A percentile compares a stretch with the other conserved stretches of the same genome.
These are phyloP conservation scores for Heliornis fulica DNA, from an alignment of 2,113 vertebrate species.

Conservation along the genomic window DNA sequence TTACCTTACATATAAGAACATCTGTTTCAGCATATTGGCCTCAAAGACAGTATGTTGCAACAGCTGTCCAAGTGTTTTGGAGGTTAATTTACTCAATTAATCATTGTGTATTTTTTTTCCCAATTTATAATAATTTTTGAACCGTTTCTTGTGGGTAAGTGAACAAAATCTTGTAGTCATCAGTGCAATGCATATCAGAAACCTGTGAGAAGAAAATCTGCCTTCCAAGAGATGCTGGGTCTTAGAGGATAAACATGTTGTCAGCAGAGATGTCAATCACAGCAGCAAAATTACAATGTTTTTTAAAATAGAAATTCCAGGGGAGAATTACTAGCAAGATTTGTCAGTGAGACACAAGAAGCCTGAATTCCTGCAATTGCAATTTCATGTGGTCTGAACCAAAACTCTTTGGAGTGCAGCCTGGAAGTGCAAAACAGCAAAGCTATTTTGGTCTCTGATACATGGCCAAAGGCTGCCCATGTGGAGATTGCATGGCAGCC, in stretches of 20 bases:
- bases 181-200: not conserved
- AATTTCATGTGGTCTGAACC: not conserved
- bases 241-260: not conserved
- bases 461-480: not conserved
- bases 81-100: conserved; percentile 37
- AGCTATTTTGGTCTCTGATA: not conserved
- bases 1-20: conserved; percentile 15
- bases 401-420: not conserved
- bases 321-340: not conserved
- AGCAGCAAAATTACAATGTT: not conserved
- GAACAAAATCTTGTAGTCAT: not conserved
- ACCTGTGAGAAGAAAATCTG: not conserved
- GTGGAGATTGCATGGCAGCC: too few relatives aligned
- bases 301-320: not conserved
- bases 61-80: conserved; percentile 40
- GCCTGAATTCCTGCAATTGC: not conserved
- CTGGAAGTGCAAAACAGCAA: not conserved
- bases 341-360: not conserved
- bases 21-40: conserved; percentile 59
- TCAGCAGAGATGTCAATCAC: not conserved
- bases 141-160: not conserved
- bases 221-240: not conserved
- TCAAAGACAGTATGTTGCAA: conserved; percentile 18
- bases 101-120: not conserved
- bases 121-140: not conserved